Percentiles rank a stretch among this genome's conserved stretches.
Evolutionary conservation across 1,140 invertebrate species (phyloP).

Genomic region (Drosophila albomicans): DNA sequence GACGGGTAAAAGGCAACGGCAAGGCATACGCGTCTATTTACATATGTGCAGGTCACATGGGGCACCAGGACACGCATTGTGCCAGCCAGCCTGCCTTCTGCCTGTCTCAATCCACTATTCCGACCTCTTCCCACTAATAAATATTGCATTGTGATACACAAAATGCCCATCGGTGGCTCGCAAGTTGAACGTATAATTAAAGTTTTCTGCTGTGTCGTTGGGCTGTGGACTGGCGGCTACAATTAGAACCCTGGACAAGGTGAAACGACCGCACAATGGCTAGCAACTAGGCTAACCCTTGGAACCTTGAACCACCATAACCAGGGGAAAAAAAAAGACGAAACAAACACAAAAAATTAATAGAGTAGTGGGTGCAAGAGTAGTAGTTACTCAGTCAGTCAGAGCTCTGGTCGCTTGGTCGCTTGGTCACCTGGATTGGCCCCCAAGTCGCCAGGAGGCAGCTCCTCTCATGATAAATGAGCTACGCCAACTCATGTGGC

Average conservation of each 20-base stretch:
- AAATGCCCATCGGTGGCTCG: conserved; percentile 35
- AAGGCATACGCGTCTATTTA: conserved; percentile 37
- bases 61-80: conserved; percentile 49
- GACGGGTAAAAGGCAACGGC: background rate
- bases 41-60: conserved; percentile 42
- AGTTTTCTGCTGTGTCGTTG: conserved; percentile 46
- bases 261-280: conserved; percentile 44
- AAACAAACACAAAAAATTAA: too few relatives aligned
- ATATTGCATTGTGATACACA: conserved; percentile 72
- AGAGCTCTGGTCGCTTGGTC: background rate
- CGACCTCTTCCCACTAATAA: conserved; percentile 50
- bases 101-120: background rate
- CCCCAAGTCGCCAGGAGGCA: conserved; percentile 20
- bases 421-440: conserved; percentile 1
- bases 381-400: background rate
- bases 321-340: background rate
- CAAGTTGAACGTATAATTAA: conserved; percentile 61
- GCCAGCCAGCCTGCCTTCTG: background rate
- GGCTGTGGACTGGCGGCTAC: conserved; percentile 34
- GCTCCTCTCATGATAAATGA: conserved; percentile 72
- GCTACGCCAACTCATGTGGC: conserved; percentile 73
- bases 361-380: too few relatives aligned
- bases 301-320: conserved; percentile 65
- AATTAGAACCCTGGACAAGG: conserved; percentile 57
- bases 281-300: conserved; percentile 44